A percentile compares a stretch with the other conserved stretches of the same genome.
Conservation (phyloP, 2,888 invertebrate genomes). For the Lasius fuliginosus region DNA sequence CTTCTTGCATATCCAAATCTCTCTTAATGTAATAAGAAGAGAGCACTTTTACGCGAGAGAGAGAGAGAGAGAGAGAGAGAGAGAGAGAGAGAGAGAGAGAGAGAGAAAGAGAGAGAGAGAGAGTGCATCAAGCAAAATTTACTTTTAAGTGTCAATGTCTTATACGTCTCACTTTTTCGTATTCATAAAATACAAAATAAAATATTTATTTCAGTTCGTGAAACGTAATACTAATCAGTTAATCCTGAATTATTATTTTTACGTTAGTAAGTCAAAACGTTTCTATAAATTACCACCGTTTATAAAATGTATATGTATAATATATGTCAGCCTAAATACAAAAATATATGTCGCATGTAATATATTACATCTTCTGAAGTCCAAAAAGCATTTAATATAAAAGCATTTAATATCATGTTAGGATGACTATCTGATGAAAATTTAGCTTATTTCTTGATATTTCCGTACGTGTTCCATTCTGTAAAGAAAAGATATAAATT, state of each 20-base stretch:
- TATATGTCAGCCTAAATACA: background rate
- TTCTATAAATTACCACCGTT: background rate
- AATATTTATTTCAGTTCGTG: background rate
- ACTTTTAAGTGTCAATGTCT: background rate
- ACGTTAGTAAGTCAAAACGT: background rate
- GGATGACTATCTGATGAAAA: background rate
- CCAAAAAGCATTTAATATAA: slow-evolving; percentile 5
- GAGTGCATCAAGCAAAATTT: background rate
- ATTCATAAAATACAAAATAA: background rate
- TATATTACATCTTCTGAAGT: slow-evolving; percentile 6
- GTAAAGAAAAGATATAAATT: slow-evolving; percentile 64
- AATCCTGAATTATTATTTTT: background rate
- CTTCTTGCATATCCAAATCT: background rate
- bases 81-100: too few relatives aligned
- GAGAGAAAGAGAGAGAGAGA: too few relatives aligned
- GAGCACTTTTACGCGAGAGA: background rate
- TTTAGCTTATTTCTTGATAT: slow-evolving; percentile 86
- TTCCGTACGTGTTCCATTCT: slow-evolving; percentile 91
- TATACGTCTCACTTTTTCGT: background rate
- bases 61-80: too few relatives aligned
- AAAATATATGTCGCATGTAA: background rate
- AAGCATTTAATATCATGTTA: background rate
- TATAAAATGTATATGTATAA: background rate
- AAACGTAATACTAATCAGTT: background rate
- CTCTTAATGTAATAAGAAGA: background rate